Percentiles rank a stretch among this genome's conserved stretches.
Evolutionary conservation across 2,113 vertebrate genomes (phyloP).

Genomic region (Motacilla alba): DNA sequence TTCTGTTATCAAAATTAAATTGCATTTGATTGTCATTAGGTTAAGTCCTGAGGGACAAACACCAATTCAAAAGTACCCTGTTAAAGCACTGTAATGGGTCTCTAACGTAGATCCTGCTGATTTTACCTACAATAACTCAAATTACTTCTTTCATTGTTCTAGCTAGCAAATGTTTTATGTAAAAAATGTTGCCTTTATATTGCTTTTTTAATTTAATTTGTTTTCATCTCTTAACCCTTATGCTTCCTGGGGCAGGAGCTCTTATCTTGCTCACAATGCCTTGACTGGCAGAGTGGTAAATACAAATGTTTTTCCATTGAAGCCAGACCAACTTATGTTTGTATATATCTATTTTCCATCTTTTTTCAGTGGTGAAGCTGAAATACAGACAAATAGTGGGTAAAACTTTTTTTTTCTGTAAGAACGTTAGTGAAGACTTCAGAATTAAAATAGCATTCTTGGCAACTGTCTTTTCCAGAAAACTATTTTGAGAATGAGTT

Average conservation of each 20-base stretch:
- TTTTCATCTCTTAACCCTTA: conserved; percentile 18
- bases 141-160: conserved; percentile 7
- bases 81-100: conserved; percentile 1
- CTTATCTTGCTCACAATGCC: background rate
- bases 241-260: no score
- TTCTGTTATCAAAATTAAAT: conserved; percentile 53
- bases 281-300: background rate
- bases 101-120: background rate
- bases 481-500: conserved; percentile 74
- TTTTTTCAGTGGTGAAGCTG: background rate
- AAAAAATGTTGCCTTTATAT: background rate
- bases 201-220: background rate
- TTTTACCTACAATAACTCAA: conserved; percentile 21
- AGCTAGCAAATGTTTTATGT: background rate
- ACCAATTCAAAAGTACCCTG: background rate
- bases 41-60: conserved; percentile 44
- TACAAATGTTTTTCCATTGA: background rate
- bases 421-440: conserved; percentile 18
- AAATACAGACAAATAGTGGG: conserved; percentile 19
- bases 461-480: conserved; percentile 67
- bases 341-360: background rate
- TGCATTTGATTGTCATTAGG: conserved; percentile 31
- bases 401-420: background rate
- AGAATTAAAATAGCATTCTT: conserved; percentile 59
- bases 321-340: background rate